Evolutionary conservation across 2,113 vertebrate species (phyloP).

Genomic region (Pao palembangensis): DNA sequence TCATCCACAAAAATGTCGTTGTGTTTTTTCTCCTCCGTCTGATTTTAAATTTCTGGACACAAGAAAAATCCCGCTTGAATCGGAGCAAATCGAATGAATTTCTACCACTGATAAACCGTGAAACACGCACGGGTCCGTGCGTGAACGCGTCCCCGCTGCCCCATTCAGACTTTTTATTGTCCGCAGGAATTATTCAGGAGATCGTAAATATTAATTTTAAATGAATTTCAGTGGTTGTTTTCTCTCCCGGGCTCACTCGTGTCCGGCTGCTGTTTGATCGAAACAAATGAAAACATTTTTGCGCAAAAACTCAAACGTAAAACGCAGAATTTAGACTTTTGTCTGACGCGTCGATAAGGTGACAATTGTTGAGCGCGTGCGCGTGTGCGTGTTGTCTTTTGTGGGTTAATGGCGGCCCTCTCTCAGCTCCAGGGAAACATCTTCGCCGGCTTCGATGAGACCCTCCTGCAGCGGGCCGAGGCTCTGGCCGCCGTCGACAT

Average conservation of each 20-base stretch:
- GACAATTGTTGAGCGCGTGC: neutral
- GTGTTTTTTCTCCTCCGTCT: too few relatives aligned
- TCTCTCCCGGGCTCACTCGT: neutral
- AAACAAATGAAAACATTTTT: too few relatives aligned
- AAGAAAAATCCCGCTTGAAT: too few relatives aligned
- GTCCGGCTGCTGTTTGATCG: too few relatives aligned
- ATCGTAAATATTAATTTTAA: conserved; percentile 69
- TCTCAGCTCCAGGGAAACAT: conserved; percentile 88
- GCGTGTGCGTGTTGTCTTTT: neutral
- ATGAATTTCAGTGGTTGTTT: conserved; percentile 38
- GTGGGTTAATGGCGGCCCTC: neutral
- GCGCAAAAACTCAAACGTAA: too few relatives aligned
- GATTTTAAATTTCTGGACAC: too few relatives aligned
- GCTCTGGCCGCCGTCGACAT: conserved; percentile 92
- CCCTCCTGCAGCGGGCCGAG: conserved; percentile 86
- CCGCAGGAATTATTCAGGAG: conserved; percentile 67
- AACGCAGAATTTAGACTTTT: too few relatives aligned
- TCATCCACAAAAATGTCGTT: too few relatives aligned
- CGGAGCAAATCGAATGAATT: too few relatives aligned
- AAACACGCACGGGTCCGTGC: too few relatives aligned
- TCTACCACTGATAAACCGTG: neutral
- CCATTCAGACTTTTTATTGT: conserved; percentile 50
- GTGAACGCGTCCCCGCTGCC: conserved; percentile 4
- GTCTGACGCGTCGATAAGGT: too few relatives aligned
- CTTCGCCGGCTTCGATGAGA: conserved; percentile 91